A percentile compares a stretch with the other conserved stretches of the same genome.
These are phyloP conservation scores for Linyphia triangularis DNA, from an alignment of 2,888 invertebrate species.

Conservation along the genomic window DNA sequence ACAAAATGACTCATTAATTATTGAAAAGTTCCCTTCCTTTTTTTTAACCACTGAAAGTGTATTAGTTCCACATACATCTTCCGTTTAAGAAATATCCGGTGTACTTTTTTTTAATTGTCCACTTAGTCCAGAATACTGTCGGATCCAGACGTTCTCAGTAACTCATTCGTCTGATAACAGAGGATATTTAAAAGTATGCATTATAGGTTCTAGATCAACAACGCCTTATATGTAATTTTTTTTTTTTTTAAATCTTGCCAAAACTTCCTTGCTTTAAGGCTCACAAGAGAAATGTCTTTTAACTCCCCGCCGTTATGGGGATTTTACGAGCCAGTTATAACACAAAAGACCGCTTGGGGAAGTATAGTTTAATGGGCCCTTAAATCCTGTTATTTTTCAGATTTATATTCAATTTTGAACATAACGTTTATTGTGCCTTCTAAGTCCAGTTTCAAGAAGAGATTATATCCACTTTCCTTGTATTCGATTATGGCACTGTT, in stretches of 20 bases:
- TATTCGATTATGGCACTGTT: too few species aligned
- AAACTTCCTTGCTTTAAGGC: background rate
- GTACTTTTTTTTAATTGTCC: too few species aligned
- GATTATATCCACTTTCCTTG: too few species aligned
- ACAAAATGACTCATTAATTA: background rate
- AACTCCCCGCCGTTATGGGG: conserved; percentile 9
- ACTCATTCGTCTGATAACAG: too few species aligned
- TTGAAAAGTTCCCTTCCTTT: background rate
- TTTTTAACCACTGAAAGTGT: background rate
- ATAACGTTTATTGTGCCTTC: too few species aligned
- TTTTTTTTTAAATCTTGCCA: background rate
- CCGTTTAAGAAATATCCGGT: too few species aligned
- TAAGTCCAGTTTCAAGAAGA: too few species aligned
- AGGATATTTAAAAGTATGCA: background rate
- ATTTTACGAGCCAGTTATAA: conserved; percentile 24
- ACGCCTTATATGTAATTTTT: background rate
- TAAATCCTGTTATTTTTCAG: conserved; percentile 27
- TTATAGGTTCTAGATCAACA: background rate
- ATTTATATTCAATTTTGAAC: conserved; percentile 44
- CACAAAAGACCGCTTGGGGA: conserved; percentile 16
- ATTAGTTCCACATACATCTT: too few species aligned
- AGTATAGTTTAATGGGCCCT: conserved; percentile 22
- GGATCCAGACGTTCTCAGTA: background rate
- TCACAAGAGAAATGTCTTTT: background rate
- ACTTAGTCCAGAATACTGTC: too few species aligned